Base-by-base conservation (phyloP, 2,113 vertebrate genomes). In the Pygoscelis adeliae region DNA sequence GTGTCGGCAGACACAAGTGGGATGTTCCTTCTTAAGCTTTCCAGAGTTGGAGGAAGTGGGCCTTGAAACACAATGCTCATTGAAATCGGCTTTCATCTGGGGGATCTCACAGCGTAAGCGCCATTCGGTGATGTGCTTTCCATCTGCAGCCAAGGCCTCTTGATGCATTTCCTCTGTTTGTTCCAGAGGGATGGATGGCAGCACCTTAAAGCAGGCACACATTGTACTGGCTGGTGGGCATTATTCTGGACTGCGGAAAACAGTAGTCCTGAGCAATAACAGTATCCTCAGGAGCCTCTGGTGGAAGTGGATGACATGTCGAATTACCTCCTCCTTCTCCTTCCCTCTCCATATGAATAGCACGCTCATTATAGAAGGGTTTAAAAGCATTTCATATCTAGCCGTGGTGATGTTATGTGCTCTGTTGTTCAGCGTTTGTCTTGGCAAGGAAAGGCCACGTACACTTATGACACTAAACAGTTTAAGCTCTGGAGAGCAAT, bases 91-190 rank as follows among this genome's bases (percentile, higher is more conserved):
- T 98, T 98, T 98, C 97, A 98, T 98, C 97, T 98, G 88, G 96
- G 89, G 96, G 97, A 98, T 96, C 97, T 96, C 18, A 5, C 77
- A 3, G 94, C 52, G 36, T 89, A 97, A 97, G 94, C 74, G 27
- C 95, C 0, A 25, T 87, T 96, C 19, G 3, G 46, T 56, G 97
- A 98, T 97, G 97, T 95, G 96, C 96, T 92, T 97, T 98, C 97
- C 97, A 94, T 97, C 97, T 97, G 96, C 95, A 80, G 95, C 89
- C 8, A 82, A 95, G 94, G 96, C 83, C 96, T 97, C 97, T 94
- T 97, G 97, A 98, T 98, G 97, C 97, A 98, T 98, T 99, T 99
- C 98, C 98, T 98, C 87, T 98, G 97, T 98, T 98, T 99, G 98
- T 98, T 98, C 97, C 93, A 80, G 74, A 91, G 95, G 97, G 92